Percentiles rank a stretch among this genome's conserved stretches.
These are phyloP conservation scores for Watsonalla cultraria DNA, from an alignment of 2,888 invertebrate species.

Conservation along the genomic window DNA sequence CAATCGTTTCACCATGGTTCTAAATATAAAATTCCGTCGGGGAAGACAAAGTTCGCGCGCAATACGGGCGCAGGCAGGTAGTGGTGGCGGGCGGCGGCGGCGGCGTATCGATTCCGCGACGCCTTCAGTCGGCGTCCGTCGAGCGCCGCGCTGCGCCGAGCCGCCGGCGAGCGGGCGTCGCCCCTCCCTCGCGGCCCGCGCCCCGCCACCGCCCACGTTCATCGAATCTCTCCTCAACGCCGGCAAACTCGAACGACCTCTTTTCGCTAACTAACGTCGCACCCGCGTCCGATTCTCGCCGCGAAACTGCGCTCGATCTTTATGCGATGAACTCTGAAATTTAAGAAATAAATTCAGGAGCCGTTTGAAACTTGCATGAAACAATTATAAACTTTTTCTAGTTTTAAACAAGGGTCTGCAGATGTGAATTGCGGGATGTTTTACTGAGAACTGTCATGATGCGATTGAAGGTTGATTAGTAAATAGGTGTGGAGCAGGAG, in stretches of 20 bases:
- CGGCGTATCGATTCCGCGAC: conserved; percentile 73
- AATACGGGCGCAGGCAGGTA: conserved; percentile 68
- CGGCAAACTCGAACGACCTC: conserved; percentile 77
- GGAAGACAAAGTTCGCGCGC: conserved; percentile 78
- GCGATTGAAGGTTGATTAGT: conserved; percentile 17
- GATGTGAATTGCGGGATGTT: background rate
- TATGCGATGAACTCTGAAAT: conserved; percentile 26
- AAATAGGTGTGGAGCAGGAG: conserved; percentile 27
- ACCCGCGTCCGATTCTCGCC: conserved; percentile 66
- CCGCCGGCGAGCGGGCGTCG: conserved; percentile 67
- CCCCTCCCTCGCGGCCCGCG: conserved; percentile 50
- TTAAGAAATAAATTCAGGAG: background rate
- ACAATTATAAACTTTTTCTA: conserved; percentile 1
- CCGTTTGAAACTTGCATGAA: background rate
- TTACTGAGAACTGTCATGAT: background rate
- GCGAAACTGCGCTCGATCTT: conserved; percentile 67
- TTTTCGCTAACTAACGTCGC: conserved; percentile 75
- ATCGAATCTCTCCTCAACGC: conserved; percentile 58
- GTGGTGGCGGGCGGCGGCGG: conserved; percentile 55
- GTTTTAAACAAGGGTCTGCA: background rate
- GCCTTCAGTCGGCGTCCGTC: conserved; percentile 76
- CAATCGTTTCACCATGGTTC: conserved; percentile 76
- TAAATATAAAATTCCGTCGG: conserved; percentile 77
- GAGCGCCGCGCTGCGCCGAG: conserved; percentile 77
- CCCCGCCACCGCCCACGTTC: conserved; percentile 37